These are phyloP conservation scores for Drosophila infuscata DNA, from an alignment of 2,888 invertebrate species.

Conservation along the genomic window DNA sequence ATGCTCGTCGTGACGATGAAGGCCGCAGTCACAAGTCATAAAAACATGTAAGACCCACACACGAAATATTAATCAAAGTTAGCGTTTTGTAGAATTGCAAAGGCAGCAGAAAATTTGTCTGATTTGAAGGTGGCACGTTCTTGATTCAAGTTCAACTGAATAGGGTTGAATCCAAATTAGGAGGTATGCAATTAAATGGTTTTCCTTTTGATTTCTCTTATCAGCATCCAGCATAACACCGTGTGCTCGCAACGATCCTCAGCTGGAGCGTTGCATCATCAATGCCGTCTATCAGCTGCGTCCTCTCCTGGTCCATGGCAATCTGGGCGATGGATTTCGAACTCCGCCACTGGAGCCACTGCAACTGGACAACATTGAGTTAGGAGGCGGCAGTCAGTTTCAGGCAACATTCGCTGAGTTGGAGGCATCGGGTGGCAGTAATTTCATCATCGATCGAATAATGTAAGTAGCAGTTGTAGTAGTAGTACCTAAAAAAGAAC, in stretches of 20 bases:
- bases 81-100: slow-evolving; percentile 36
- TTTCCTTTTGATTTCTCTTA: not conserved
- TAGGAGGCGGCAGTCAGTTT: slow-evolving; percentile 83
- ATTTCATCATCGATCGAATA: slow-evolving; percentile 84
- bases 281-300: slow-evolving; percentile 81
- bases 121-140: slow-evolving; percentile 47
- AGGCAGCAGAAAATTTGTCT: slow-evolving; percentile 17
- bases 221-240: slow-evolving; percentile 78
- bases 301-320: slow-evolving; percentile 82
- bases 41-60: slow-evolving; percentile 14
- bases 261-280: slow-evolving; percentile 83
- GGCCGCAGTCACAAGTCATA: slow-evolving; percentile 24
- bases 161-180: not conserved
- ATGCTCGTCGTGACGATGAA: slow-evolving; percentile 30
- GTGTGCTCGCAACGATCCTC: slow-evolving; percentile 83
- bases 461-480: slow-evolving; percentile 65
- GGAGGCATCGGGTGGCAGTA: slow-evolving; percentile 83
- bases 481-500: not conserved
- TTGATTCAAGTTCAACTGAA: slow-evolving; percentile 42
- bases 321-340: slow-evolving; percentile 84
- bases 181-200: not conserved
- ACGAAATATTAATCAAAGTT: not conserved
- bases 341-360: slow-evolving; percentile 84
- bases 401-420: slow-evolving; percentile 83
- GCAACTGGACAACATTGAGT: slow-evolving; percentile 82